phyloP scores from a whole-genome alignment of 2,113 vertebrate genomes.

The Chitala chitala region DNA sequence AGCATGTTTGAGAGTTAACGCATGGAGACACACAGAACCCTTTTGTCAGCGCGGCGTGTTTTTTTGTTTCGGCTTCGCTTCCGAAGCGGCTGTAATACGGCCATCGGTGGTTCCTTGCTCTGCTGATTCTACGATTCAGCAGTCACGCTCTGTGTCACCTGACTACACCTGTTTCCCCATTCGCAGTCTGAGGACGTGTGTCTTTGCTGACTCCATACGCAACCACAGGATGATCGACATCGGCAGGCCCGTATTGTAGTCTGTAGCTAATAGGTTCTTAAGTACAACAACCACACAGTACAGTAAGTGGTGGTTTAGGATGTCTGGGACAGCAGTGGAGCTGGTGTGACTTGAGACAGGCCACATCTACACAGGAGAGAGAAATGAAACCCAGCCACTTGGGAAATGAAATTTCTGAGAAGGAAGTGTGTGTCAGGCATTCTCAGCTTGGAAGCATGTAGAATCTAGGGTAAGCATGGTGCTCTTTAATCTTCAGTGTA shows the following conservation, averaged over 20 bases:
- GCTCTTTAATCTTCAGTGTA: not conserved
- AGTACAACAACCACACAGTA: not conserved
- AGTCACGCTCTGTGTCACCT: not conserved
- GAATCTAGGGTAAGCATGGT: not conserved
- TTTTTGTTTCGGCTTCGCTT: not conserved
- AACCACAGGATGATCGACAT: not conserved
- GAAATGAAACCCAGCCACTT: not conserved
- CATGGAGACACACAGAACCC: not conserved
- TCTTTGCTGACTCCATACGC: not conserved
- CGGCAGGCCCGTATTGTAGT: not conserved
- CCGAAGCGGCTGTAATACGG: not conserved
- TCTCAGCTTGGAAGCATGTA: not conserved
- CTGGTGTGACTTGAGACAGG: not conserved
- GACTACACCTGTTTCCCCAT: too few species aligned
- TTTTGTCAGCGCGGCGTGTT: not conserved
- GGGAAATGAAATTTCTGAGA: constrained; percentile 23
- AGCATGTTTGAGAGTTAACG: not conserved
- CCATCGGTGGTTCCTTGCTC: not conserved
- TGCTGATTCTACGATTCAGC: not conserved
- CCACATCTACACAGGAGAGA: not conserved
- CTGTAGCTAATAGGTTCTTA: not conserved
- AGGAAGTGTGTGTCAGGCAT: not conserved
- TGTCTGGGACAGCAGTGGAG: not conserved
- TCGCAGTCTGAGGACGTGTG: not conserved
- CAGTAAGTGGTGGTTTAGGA: not conserved